Evolutionary conservation across 2,888 invertebrate genomes (phyloP).

Genomic region (Eupithecia centaureata): DNA sequence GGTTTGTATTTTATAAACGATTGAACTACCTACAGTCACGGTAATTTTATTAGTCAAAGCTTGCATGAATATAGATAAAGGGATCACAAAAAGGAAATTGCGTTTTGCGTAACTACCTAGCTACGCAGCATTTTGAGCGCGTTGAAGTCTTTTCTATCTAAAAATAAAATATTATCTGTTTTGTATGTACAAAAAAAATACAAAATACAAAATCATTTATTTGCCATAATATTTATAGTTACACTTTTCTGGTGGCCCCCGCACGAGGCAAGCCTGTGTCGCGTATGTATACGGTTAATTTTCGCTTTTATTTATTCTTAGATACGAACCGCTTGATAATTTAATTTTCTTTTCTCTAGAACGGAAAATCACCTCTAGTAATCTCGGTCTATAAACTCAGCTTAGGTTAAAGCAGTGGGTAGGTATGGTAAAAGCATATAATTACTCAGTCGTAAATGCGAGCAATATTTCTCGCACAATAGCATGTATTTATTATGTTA

Average conservation of each 20-base stretch:
- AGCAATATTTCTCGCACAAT: conserved; percentile 23
- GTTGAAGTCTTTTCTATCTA: conserved; percentile 43
- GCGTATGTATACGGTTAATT: background rate
- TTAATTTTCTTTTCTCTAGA: background rate
- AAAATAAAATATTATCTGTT: too few relatives aligned
- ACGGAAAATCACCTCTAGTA: background rate
- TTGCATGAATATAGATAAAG: background rate
- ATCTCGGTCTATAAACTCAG: background rate
- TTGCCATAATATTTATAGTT: too few relatives aligned
- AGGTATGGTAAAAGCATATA: background rate
- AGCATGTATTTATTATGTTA: conserved; percentile 24
- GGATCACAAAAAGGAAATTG: background rate
- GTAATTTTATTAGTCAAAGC: background rate
- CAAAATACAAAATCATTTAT: too few relatives aligned
- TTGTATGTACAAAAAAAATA: too few relatives aligned
- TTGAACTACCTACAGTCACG: too few relatives aligned
- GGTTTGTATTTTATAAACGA: too few relatives aligned
- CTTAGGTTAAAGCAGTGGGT: background rate
- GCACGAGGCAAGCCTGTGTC: too few relatives aligned
- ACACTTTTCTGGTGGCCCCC: too few relatives aligned
- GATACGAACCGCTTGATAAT: background rate
- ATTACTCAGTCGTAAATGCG: conserved; percentile 19
- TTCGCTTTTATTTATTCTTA: background rate
- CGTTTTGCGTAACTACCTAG: background rate
- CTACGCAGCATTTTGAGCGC: conserved; percentile 22